Conservation (phyloP, 2,888 invertebrate species). For the Dichetophora obliterata region DNA sequence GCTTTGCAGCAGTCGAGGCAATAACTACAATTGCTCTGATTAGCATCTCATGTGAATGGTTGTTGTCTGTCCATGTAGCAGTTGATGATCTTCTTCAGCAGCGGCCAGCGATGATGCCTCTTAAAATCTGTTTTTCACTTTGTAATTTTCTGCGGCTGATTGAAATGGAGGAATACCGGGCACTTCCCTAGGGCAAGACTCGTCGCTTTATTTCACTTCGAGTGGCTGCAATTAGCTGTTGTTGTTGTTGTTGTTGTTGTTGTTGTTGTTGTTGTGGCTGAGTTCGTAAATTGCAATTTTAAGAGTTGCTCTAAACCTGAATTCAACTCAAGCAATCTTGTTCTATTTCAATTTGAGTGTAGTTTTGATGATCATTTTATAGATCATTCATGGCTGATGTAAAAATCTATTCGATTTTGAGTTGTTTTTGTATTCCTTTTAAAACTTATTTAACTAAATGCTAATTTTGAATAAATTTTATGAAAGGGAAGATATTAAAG, state of each 20-base stretch:
- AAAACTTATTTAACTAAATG: neutral
- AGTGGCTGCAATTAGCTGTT: slow-evolving; percentile 1
- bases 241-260: slow-evolving; percentile 14
- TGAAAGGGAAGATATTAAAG: neutral
- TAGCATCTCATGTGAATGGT: slow-evolving; percentile 24
- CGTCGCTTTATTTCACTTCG: neutral
- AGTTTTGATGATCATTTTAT: slow-evolving; percentile 8
- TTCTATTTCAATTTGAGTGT: slow-evolving; percentile 33
- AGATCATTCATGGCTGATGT: neutral
- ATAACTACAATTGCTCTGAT: slow-evolving; percentile 32
- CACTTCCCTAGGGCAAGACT: neutral
- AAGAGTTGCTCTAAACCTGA: neutral
- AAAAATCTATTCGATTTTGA: neutral
- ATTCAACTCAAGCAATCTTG: neutral
- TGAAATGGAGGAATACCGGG: slow-evolving; percentile 8
- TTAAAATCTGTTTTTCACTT: slow-evolving; percentile 39
- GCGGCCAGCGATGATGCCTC: neutral
- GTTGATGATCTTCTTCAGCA: neutral
- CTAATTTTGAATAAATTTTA: neutral
- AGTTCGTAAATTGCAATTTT: slow-evolving; percentile 8
- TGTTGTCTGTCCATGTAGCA: neutral
- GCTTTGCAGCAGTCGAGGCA: neutral
- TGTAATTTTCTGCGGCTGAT: slow-evolving; percentile 36
- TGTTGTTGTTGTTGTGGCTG: neutral
- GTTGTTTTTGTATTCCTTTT: neutral